These are phyloP conservation scores for Microcebus jonahi DNA, from an alignment of 2,113 vertebrate species.

Conservation along the genomic window DNA sequence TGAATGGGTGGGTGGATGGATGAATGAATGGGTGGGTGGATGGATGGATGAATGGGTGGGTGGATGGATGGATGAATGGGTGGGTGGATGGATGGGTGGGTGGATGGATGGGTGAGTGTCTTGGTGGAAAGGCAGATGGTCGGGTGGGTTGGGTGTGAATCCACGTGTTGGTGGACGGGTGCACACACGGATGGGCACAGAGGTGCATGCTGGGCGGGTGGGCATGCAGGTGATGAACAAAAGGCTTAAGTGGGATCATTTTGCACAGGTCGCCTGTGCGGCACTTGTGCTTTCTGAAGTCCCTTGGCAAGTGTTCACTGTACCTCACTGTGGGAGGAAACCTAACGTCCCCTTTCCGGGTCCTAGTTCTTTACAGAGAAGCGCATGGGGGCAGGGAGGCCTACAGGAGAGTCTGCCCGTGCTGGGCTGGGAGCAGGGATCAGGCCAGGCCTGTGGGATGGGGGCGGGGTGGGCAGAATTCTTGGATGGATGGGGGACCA, in stretches of 20 bases:
- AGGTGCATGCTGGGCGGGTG: too few relatives aligned
- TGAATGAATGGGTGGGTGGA: rapidly evolving
- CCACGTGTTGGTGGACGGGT: too few relatives aligned
- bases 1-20: background rate
- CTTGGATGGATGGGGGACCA: too few relatives aligned
- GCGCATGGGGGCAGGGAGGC: rapidly evolving
- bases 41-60: background rate
- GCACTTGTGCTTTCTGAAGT: background rate
- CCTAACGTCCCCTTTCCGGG: rapidly evolving
- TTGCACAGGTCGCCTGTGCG: background rate
- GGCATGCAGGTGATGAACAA: background rate
- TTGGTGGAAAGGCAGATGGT: background rate
- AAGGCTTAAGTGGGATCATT: background rate
- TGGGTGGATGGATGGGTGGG: background rate
- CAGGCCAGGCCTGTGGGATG: background rate
- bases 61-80: too few relatives aligned
- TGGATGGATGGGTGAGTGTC: background rate
- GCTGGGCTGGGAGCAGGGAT: too few relatives aligned
- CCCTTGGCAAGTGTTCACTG: background rate
- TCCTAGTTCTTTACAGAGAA: background rate
- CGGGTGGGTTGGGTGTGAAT: background rate
- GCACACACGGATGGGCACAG: too few relatives aligned
- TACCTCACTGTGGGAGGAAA: background rate
- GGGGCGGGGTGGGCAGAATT: background rate
- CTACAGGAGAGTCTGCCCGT: background rate